Evolutionary conservation across 1,140 invertebrate genomes (phyloP).

Genomic region (Lanistes nyassanus): DNA sequence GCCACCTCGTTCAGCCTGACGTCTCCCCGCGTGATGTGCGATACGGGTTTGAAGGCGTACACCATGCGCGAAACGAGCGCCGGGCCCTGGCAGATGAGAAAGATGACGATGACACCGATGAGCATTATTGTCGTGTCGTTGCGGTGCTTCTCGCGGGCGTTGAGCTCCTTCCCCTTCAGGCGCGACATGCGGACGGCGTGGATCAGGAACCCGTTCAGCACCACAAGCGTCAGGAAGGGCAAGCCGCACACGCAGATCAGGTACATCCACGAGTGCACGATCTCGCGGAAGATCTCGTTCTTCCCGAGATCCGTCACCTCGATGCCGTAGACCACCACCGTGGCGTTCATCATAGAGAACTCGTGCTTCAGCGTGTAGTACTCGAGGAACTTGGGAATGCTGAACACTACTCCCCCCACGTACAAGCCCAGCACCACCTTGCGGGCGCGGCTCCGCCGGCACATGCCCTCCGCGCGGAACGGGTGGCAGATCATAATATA

Average conservation of each 20-base stretch:
- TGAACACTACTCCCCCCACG: conserved; percentile 53
- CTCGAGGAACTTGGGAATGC: conserved; percentile 65
- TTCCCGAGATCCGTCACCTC: conserved; percentile 54
- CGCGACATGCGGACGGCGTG: conserved; percentile 61
- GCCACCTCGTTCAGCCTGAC: conserved; percentile 61
- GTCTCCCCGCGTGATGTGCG: conserved; percentile 30
- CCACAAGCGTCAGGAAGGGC: conserved; percentile 61
- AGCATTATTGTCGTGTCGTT: conserved; percentile 67
- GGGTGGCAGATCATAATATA: conserved; percentile 69
- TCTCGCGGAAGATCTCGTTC: conserved; percentile 52
- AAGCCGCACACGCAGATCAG: conserved; percentile 62
- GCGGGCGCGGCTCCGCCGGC: conserved; percentile 52
- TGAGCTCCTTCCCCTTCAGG: conserved; percentile 57
- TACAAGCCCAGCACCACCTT: conserved; percentile 55
- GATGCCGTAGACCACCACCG: conserved; percentile 35
- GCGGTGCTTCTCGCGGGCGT: conserved; percentile 60
- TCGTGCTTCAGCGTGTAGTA: conserved; percentile 45
- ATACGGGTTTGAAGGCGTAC: conserved; percentile 56
- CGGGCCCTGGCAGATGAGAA: conserved; percentile 66
- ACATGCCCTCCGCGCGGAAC: conserved; percentile 62
- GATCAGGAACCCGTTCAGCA: conserved; percentile 65
- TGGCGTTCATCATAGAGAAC: conserved; percentile 26
- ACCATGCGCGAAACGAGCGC: conserved; percentile 63
- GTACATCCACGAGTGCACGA: conserved; percentile 65
- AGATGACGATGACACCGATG: conserved; percentile 64